Evolutionary conservation across 2,113 vertebrate species (phyloP), one percentile per base, ranked within the genome.

Genomic region (Lagopus leucura): DNA sequence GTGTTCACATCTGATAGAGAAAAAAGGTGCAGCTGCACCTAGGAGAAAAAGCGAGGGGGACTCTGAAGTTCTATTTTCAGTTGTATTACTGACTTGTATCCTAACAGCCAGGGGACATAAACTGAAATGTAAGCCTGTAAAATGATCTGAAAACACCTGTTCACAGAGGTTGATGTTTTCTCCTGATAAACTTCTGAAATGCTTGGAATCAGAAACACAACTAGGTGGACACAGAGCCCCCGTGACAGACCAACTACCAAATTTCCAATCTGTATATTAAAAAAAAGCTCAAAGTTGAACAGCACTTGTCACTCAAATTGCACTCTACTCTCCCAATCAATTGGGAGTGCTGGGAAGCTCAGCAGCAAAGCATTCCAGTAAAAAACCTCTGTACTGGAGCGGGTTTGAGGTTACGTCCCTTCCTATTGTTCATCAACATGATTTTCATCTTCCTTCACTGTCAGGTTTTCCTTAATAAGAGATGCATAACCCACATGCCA

Each of bases 111-210:
- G 67, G 88, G 78, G 65, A 12, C 52, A 30, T 1, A 2, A 86
- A 58, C 57, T 84, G 95, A 84, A 95, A 95, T 24, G 8, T 0
- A 50, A 94, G 77, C 63, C 66, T 57, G 93, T 93, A 88, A 95
- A 94, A 69, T 19, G 88, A 94, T 85, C 90, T 65, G 88, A 48
- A 86, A 77, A 60, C 88, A 95, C 88, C 92, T 95, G 93, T 48
- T 94, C 57, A 15, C 64, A 67, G 88, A 86, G 57, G 32, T 36
- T 36, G 71, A 34, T 2, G 15, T 43, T 74, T 17, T 90, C 90
- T 81, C 10, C 1, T 64, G 61, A 75, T 71, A 90, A 20, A 60
- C 54, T 87, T 83, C 11, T 10, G 30, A 77, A 74, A 82, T n/a
- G 7, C 38, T 87, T 65, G 0, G 10, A 34, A 47, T 16, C 38